A percentile compares a stretch with the other conserved stretches of the same genome.
These are phyloP conservation scores for Perdita meconis DNA, from an alignment of 2,888 invertebrate genomes.

Conservation along the genomic window DNA sequence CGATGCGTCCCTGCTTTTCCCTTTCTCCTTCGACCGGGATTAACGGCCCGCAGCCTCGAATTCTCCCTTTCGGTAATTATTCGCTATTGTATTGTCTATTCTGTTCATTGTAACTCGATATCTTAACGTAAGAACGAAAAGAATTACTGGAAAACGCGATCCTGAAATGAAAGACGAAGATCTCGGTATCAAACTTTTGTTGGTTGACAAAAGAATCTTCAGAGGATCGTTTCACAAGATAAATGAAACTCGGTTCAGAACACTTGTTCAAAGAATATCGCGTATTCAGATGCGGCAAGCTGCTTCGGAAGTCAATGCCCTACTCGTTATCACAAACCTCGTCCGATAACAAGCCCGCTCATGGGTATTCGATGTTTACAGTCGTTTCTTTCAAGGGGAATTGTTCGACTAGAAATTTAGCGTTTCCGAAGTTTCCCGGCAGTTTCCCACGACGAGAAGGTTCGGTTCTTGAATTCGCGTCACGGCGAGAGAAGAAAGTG, in stretches of 20 bases:
- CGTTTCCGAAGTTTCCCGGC: no score
- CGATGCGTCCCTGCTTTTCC: constrained; percentile 14
- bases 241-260: not conserved
- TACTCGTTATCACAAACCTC: not conserved
- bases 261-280: not conserved
- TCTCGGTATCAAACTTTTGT: no score
- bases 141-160: not conserved
- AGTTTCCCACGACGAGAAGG: no score
- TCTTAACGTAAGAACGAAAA: not conserved
- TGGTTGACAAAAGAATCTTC: no score
- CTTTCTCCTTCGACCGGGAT: constrained; percentile 19
- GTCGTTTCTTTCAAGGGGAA: no score
- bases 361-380: not conserved
- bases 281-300: not conserved
- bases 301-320: not conserved
- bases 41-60: constrained; percentile 23
- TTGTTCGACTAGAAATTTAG: no score
- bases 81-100: not conserved
- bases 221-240: not conserved
- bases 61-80: constrained; percentile 13
- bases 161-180: no score
- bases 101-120: not conserved
- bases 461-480: no score
- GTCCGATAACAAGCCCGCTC: not conserved
- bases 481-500: not conserved